Evolutionary conservation across 2,113 vertebrate species (phyloP).

Genomic region (Empidonax alnorum): DNA sequence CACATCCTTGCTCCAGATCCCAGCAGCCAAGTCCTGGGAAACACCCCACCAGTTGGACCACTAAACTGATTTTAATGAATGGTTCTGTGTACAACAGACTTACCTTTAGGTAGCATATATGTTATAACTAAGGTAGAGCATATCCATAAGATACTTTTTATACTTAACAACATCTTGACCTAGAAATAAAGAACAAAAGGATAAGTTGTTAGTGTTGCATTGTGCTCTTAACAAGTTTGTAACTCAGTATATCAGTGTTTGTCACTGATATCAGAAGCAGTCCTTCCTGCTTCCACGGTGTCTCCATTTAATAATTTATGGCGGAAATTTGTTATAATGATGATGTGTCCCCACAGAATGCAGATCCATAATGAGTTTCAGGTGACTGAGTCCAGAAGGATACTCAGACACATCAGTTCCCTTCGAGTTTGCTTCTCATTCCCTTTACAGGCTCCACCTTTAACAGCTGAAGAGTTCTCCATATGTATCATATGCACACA

Average conservation of each 20-base stretch:
- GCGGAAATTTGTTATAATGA: neutral
- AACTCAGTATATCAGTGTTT: neutral
- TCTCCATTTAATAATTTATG: neutral
- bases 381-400: neutral
- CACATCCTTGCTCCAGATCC: neutral
- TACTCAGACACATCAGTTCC: neutral
- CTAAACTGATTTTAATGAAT: neutral
- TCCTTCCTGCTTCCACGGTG: neutral
- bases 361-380: neutral
- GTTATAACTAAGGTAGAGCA: constrained; percentile 80
- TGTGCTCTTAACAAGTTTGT: neutral
- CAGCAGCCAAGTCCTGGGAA: neutral
- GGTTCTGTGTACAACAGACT: constrained; percentile 29
- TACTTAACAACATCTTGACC: constrained; percentile 89
- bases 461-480: neutral
- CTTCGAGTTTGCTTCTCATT: neutral
- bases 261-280: neutral
- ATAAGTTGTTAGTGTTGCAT: neutral
- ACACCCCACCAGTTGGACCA: neutral
- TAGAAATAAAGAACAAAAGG: constrained; percentile 69
- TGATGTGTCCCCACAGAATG: neutral
- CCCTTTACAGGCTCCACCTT: neutral
- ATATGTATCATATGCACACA: neutral
- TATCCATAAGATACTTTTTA: constrained; percentile 91
- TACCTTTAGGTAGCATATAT: constrained; percentile 75